phyloP scores from a whole-genome alignment of 1,140 invertebrate species.

The Phymorhynchus buccinoides region DNA sequence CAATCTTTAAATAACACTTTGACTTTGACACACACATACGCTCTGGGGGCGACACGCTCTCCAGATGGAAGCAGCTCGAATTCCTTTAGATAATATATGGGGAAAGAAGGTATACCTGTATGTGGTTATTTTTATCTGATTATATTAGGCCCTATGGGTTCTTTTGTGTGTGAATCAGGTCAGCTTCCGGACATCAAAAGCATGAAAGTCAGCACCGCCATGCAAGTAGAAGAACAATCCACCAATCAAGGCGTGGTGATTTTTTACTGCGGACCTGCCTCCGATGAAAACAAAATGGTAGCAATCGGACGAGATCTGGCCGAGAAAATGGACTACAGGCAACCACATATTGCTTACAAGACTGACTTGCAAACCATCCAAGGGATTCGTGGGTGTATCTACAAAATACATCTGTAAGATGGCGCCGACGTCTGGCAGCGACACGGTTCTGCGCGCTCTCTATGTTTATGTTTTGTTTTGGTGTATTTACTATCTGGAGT shows the following conservation, averaged over 20 bases:
- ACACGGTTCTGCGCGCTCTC: too few species aligned
- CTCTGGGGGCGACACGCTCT: too few species aligned
- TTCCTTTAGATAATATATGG: too few species aligned
- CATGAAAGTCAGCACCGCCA: slow-evolving; percentile 19
- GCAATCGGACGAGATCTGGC: slow-evolving; percentile 7
- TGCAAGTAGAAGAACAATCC: not conserved
- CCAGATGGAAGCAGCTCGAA: too few species aligned
- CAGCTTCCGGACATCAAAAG: not conserved
- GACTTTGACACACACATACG: too few species aligned
- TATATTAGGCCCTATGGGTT: too few species aligned
- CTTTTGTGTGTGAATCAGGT: not conserved
- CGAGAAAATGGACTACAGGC: slow-evolving; percentile 3
- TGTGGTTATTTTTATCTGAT: too few species aligned
- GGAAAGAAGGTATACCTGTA: too few species aligned
- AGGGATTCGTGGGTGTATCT: not conserved
- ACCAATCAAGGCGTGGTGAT: not conserved
- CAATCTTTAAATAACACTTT: too few species aligned
- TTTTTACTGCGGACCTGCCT: slow-evolving; percentile 29
- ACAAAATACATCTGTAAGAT: not conserved
- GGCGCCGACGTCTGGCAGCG: too few species aligned
- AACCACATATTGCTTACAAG: not conserved
- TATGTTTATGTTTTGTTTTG: too few species aligned
- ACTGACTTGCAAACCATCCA: not conserved
- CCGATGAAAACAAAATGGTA: slow-evolving; percentile 9
- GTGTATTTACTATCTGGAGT: too few species aligned